Evolutionary conservation across 2,797 vertebrate genomes (phyloP), one percentile per base, ranked within the genome.

Genomic region (Toxotes lorentzi): DNA sequence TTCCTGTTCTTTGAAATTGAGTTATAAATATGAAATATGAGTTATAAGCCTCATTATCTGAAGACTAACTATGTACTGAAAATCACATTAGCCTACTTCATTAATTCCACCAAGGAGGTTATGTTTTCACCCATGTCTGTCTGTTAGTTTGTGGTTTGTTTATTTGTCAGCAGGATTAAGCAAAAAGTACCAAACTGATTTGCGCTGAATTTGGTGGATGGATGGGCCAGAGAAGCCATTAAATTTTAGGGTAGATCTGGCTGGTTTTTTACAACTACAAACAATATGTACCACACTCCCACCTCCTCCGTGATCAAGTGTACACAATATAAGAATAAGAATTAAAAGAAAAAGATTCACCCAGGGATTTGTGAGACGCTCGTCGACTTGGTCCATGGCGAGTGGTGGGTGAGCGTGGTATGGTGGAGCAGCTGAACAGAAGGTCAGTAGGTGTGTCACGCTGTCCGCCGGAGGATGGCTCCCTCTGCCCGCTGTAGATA

Each of bases 401-500:
- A 63, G 95, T 86, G 21, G 96, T 97, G 87, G 97, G 98, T 8
- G 98, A 97, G 88, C 97, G 97, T 0, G 95, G 95, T 35, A 95
- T 85, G 75, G 95, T 95, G 1, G 97, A 98, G 95, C 96, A 97
- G 91, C 95, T 97, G 94, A 98, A 99, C 1, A 98, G 96, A 71
- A 96, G 96, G 12, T 98, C 97, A 0, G 95, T 96, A 78, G 97
- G 96, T 62, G 96, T 93, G 86, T 96, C 96, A 69, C 97, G 95
- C 86, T 89, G 89, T 32, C 96, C 97, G 75, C 95, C 76, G 53
- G 95, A 94, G 56, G 95, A 88, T 8, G 95, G 95, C 60, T 98
- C 97, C 86, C 98, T 95, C 86, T 98, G 98, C 56, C 97, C 94
- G 14, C 97, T 97, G 93, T 99, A 99, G 91, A 99, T 98, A 61